phyloP scores from a whole-genome alignment of 2,113 vertebrate species.

The Eclectus roratus region DNA sequence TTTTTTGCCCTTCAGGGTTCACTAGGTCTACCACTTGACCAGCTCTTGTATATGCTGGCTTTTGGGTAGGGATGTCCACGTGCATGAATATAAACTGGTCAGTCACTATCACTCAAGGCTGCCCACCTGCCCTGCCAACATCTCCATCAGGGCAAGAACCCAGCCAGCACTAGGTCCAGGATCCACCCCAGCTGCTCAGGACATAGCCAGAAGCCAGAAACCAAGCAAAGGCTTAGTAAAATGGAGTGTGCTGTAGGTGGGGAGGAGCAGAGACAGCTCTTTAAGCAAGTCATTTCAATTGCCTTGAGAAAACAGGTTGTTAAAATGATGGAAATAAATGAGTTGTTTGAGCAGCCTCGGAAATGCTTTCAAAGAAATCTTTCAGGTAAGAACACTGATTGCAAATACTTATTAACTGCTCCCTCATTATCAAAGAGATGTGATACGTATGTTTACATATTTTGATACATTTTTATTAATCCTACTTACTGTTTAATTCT shows the following conservation, averaged over 20 bases:
- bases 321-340: constrained; percentile 52
- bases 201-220: neutral
- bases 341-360: neutral
- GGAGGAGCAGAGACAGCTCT: neutral
- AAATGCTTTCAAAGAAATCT: constrained; percentile 27
- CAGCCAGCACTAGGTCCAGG: neutral
- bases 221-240: neutral
- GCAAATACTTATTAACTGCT: constrained; percentile 48
- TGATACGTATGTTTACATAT: constrained; percentile 39
- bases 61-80: neutral
- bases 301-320: constrained; percentile 37
- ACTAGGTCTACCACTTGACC: no score
- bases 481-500: neutral
- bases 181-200: neutral
- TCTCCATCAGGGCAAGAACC: neutral
- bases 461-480: constrained; percentile 29
- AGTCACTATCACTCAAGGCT: neutral
- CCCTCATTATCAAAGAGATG: constrained; percentile 14
- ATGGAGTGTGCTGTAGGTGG: neutral
- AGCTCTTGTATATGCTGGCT: neutral
- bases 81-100: neutral
- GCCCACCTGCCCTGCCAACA: neutral
- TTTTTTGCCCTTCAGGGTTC: no score
- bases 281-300: constrained; percentile 15
- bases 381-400: constrained; percentile 30